These are phyloP conservation scores for Myodes glareolus DNA, from an alignment of 2,113 vertebrate species.

Conservation along the genomic window DNA sequence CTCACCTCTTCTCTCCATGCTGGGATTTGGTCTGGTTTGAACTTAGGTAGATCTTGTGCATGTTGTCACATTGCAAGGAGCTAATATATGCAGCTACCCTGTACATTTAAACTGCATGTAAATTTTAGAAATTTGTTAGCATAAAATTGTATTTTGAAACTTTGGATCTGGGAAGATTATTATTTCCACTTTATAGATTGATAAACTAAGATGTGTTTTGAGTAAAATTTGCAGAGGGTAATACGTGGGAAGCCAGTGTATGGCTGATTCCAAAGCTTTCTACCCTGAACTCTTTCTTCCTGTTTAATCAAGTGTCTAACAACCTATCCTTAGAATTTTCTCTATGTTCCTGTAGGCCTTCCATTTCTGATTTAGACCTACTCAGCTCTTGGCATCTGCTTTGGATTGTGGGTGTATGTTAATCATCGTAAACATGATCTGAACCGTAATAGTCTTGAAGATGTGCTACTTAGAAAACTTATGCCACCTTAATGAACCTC, in stretches of 20 bases:
- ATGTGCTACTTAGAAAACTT: not conserved
- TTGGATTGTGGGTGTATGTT: not conserved
- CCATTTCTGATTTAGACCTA: not conserved
- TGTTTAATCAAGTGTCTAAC: not conserved
- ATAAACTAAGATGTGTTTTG: not conserved
- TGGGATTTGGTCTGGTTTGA: not conserved
- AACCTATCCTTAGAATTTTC: slow-evolving; percentile 6
- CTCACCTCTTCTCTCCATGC: not conserved
- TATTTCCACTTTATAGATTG: slow-evolving; percentile 21
- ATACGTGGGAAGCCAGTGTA: not conserved
- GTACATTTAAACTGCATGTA: slow-evolving; percentile 18
- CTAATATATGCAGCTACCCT: not conserved
- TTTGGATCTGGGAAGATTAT: not conserved
- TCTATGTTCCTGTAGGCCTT: slow-evolving; percentile 23
- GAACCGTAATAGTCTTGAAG: slow-evolving; percentile 2
- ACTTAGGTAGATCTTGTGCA: not conserved
- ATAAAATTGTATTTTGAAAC: not conserved
- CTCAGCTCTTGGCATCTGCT: not conserved
- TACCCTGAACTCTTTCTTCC: not conserved
- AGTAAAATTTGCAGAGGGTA: not conserved
- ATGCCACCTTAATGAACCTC: not conserved
- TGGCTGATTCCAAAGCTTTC: not conserved
- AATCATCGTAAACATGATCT: not conserved
- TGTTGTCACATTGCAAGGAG: not conserved
- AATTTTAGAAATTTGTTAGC: slow-evolving; percentile 42